Base-by-base conservation (phyloP, 2,888 invertebrate species). In the Caenorhabditis sulstoni region DNA sequence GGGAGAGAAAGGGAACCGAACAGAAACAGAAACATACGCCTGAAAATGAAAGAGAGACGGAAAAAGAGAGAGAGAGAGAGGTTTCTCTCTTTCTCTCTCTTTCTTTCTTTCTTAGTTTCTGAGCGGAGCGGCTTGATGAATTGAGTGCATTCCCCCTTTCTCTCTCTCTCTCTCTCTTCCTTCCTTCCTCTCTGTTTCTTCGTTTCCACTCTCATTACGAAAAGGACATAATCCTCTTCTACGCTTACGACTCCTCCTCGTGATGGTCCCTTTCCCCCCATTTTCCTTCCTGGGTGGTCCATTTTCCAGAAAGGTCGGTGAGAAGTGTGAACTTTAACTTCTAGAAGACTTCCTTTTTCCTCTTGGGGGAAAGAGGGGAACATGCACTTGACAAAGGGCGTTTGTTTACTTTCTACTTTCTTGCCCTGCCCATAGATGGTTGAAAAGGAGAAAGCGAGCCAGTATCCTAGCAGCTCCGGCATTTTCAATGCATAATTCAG, bases 21-120 rank as follows among this genome's bases (percentile, higher is more conserved):
- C 58, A 58, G 67, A 66, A 66, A 66, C 66, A 66, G 66, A 67
- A 67, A 67, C 58, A 67, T 58, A 67, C 50, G 58, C 67, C 67
- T 68, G 68, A 68, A 68, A 68, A 68, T 68, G 29, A 29, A 29
- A 29, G 29, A 29, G 29, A 29, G 29, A 29, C 3, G 50, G 68
- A 59, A 47, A 49, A 59, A 59, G 57, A 50, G 52, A 58, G 58
- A 49, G 68, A 44, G 53, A 4, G 11, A n/a, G n/a, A n/a, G n/a
- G n/a, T n/a, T n/a, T n/a, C n/a, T 50, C 16, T 29, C 52, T 53
- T 11, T 41, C 23, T 45, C 55, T 66, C 55, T 45, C 55, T 66
- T 41, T 55, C 55, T 66, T 47, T 66, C 55, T 66, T 45, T 45
- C 66, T 55, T 45, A 47, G 53, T 37, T 65, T 55, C 44, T 55